Evolutionary conservation across 2,888 invertebrate species (phyloP), one percentile per base, ranked within the genome.

Genomic region (Parapristionchus giblindavisi): DNA sequence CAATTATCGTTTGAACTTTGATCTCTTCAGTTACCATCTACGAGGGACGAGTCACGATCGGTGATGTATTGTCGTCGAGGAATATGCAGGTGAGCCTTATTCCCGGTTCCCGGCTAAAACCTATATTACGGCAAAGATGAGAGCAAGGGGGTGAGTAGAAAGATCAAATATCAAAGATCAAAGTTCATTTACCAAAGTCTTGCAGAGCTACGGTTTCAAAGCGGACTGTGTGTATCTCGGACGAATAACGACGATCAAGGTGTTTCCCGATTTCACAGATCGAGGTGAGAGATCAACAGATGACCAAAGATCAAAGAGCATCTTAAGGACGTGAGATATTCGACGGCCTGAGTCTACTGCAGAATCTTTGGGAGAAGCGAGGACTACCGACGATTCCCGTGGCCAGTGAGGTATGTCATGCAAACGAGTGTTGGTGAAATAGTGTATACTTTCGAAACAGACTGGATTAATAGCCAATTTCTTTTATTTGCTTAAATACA

Each of bases 201-300:
- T 56, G 51, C 75, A 86, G 82, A 80, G 79, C n/a, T 77, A 81
- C 66, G 65, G 77, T 2, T 87, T 83, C 80, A 80, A 83, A 77
- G 79, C 84, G 24, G 87, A 87, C 21, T 79, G 81, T 34, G 84
- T 87, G n/a, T 74, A 78, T 40, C 60, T 85, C 38, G 84, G 82
- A 5, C 56, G 75, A 8, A 73, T 83, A 21, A 38, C 51, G 21
- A 54, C 48, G 6, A 75, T 83, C 34, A 75, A 77, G 51, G 34
- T 81, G 6, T 71, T 78, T 48, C 75, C 76, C n/a, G 66, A 77
- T 8, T 71, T 76, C 32, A 76, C 70, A 17, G 70, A 71, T 61
- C 54, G 17, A 24, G 83, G 81, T 14, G 65, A 80, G 51, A 6
- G 29, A 52, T 27, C 74, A 80, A 3, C 79, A 81, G 63, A 36